Percentiles rank a stretch among this genome's conserved stretches.
These are phyloP conservation scores for Tragelaphus buxtoni DNA, from an alignment of 2,113 vertebrate genomes.

Conservation along the genomic window DNA sequence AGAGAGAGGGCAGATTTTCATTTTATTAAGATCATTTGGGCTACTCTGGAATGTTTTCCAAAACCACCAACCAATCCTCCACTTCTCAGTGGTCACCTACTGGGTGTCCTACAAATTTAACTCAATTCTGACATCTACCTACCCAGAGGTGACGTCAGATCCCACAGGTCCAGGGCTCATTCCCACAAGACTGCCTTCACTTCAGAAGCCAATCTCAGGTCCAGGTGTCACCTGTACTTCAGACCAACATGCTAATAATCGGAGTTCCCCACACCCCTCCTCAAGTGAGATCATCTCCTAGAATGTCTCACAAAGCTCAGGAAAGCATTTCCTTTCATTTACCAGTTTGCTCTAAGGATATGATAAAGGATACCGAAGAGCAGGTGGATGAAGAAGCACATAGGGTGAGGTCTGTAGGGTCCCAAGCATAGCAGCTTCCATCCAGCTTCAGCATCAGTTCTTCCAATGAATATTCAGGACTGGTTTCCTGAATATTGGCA, in stretches of 20 bases:
- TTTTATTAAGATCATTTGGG: neutral
- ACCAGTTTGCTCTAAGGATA: neutral
- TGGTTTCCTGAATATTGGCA: too few species aligned
- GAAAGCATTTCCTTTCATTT: neutral
- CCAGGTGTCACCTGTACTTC: neutral
- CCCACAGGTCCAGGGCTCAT: neutral
- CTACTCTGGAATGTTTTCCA: neutral
- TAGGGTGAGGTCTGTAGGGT: neutral
- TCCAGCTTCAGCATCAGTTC: neutral
- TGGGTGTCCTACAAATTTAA: neutral
- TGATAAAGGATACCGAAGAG: neutral
- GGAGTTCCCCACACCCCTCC: neutral
- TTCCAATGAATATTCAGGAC: too few species aligned
- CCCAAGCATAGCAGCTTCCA: neutral
- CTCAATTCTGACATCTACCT: neutral
- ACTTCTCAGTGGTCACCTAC: neutral
- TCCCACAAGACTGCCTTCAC: neutral
- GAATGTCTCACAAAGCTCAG: neutral
- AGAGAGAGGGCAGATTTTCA: neutral
- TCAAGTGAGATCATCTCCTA: neutral
- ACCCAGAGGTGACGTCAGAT: neutral
- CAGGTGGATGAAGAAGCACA: neutral
- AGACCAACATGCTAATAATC: neutral
- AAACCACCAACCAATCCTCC: neutral
- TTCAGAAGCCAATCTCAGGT: neutral